Evolutionary conservation across 2,888 invertebrate species (phyloP), one percentile per base, ranked within the genome.

Genomic region (Colostygia pectinataria): DNA sequence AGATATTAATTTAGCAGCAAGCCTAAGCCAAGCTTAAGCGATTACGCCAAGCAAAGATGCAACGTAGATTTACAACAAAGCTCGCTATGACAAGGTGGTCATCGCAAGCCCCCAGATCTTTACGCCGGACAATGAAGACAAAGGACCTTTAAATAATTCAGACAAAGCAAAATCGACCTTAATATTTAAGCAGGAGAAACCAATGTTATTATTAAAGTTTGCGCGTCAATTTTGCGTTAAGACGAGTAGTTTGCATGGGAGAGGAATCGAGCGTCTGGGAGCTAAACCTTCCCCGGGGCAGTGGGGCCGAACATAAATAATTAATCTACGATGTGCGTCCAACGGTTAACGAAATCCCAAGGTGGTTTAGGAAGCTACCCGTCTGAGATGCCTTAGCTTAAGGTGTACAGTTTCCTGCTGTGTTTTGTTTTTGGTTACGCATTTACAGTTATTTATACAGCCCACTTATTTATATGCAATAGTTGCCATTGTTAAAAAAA

Each of bases 41-140:
- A 88, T 89, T 88, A 88, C 65, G 65, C 70, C 66, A 67, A 69
- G 78, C 85, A 79, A 86, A 85, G 86, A 86, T 87, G 88, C 88
- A 91, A 77, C 83, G 87, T 83, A 86, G 90, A 83, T 85, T 87
- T 86, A 81, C 70, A 74, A 71, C 73, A 78, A 82, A 85, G 85
- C 90, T 79, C 61, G 78, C 79, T 87, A 81, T 87, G 88, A 87
- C 88, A 87, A 87, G 88, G 87, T 87, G 90, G 90, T 90, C 90
- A 90, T 86, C 84, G 78, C 82, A 82, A 84, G 69, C 79, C 87
- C 85, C 77, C 61, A 81, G 80, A 87, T 86, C 86, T 83, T 83
- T 79, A 71, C 68, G 65, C 77, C 77, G 84, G 85, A 84, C 86
- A 81, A 80, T 77, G 78, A 80, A 87, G 84, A 89, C 89, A 89